Evolutionary conservation across 35 echinoderm and acorn worm genomes (phyloP).

Genomic region (Ptychodera flava): DNA sequence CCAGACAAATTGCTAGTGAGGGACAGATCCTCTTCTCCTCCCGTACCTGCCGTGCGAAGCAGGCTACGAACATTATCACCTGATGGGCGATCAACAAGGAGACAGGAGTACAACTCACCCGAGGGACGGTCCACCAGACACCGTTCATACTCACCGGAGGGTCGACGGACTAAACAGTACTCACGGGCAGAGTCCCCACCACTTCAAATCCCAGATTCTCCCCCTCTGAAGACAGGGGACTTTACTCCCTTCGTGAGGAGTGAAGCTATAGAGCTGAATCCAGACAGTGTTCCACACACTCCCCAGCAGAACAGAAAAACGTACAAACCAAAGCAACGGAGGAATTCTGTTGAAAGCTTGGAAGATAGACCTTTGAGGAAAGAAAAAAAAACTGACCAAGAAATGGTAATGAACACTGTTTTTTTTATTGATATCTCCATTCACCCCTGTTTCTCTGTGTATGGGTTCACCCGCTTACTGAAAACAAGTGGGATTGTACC

Average conservation of each 20-base stretch:
- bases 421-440: no score
- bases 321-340: neutral
- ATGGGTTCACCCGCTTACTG: no score
- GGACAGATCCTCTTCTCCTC: slow-evolving; percentile 3
- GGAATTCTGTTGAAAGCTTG: neutral
- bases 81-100: neutral
- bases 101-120: neutral
- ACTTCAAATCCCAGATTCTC: slow-evolving; percentile 4
- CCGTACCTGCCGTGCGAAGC: neutral
- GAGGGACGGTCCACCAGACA: neutral
- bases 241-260: slow-evolving; percentile 79
- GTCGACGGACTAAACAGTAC: slow-evolving; percentile 11
- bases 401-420: slow-evolving; percentile 23
- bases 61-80: neutral
- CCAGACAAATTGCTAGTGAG: slow-evolving; percentile 20
- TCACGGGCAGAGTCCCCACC: neutral
- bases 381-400: slow-evolving; percentile 2
- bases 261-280: slow-evolving; percentile 47
- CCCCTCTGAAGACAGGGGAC: slow-evolving; percentile 41
- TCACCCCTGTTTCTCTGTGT: no score
- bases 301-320: slow-evolving; percentile 11
- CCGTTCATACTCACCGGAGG: neutral
- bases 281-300: slow-evolving; percentile 41
- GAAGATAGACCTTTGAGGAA: slow-evolving; percentile 19
- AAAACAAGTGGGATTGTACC: no score